Percentiles rank a stretch among this genome's conserved stretches.
Conservation (phyloP, 1,140 invertebrate species). For the Papilio helenus region DNA sequence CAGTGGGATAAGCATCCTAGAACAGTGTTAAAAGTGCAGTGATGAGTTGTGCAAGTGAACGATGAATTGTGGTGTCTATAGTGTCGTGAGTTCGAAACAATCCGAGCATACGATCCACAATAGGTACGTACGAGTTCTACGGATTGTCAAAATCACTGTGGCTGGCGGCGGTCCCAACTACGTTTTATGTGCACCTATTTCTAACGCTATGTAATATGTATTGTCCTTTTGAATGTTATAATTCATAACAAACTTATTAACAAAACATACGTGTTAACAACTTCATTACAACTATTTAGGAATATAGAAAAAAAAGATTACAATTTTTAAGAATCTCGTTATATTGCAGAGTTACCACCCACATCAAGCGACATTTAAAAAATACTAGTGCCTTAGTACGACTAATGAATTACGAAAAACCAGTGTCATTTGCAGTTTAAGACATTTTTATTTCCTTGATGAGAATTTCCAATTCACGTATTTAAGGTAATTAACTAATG, state of each 20-base stretch:
- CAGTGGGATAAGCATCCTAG: slow-evolving; percentile 67
- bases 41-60: slow-evolving; percentile 70
- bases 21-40: slow-evolving; percentile 75
- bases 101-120: slow-evolving; percentile 30
- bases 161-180: slow-evolving; percentile 76
- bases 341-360: too few relatives aligned
- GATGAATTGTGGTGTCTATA: slow-evolving; percentile 59
- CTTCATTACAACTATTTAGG: not conserved
- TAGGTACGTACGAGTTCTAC: slow-evolving; percentile 41
- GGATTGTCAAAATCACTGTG: slow-evolving; percentile 54
- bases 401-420: too few relatives aligned
- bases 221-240: slow-evolving; percentile 41
- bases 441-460: too few relatives aligned
- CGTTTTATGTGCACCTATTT: slow-evolving; percentile 75
- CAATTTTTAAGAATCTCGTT: too few relatives aligned
- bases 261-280: slow-evolving; percentile 24
- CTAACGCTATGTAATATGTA: slow-evolving; percentile 67
- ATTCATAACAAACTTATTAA: slow-evolving; percentile 40
- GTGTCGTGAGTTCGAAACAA: slow-evolving; percentile 68
- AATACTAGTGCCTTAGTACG: too few relatives aligned
- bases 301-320: not conserved
- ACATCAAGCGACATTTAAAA: too few relatives aligned
- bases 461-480: too few relatives aligned
- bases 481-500: too few relatives aligned
- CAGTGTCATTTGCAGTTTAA: too few relatives aligned